Base-by-base conservation (phyloP, 2,888 invertebrate genomes). In the Miltochrista miniata region DNA sequence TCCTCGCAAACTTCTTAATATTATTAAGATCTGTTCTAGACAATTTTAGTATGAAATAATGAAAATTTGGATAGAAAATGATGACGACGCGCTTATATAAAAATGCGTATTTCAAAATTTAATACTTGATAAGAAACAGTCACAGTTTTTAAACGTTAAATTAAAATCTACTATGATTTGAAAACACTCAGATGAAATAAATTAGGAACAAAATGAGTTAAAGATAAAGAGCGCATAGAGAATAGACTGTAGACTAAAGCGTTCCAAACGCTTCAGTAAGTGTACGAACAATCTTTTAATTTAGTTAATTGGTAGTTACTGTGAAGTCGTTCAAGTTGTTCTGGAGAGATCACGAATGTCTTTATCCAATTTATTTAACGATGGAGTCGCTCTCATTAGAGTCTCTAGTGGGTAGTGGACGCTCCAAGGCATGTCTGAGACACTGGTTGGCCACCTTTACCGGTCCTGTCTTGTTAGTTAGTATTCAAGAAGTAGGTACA, bases 361-460 rank as follows among this genome's bases (percentile, higher is more conserved):
- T 90, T 90, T 90, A 90, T 90, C 89, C 90, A 90, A 91, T 91
- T 90, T 90, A 87, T 91, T 90, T 90, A 91, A 91, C 88, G 90
- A 90, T 79, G 86, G 79, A 83, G 82, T 83, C 82, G 81, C 81
- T 79, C 89, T 90, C 90, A 90, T 91, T 90, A 90, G 87, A 77
- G 83, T 75, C 69, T 74, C 80, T 79, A 83, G 82, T 83, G 89
- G 85, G 80, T 79, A 83, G 82, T 83, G 89, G 85, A 83, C 85
- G 65, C 55, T 55, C 65, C 40, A 65, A 69, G 64, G 69, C 59
- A 58, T 59, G 67, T 64, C 62, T 69, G 70, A 59, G 61, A 57
- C 68, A 71, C 71, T 79, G 74, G 76, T 76, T 74, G 79, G 81
- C 79, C 79, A 80, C 81, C 81, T 82, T 74, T 60, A 68, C 71